A percentile compares a stretch with the other conserved stretches of the same genome.
These are phyloP conservation scores for Globia sparganii DNA, from an alignment of 2,888 invertebrate genomes.

Conservation along the genomic window DNA sequence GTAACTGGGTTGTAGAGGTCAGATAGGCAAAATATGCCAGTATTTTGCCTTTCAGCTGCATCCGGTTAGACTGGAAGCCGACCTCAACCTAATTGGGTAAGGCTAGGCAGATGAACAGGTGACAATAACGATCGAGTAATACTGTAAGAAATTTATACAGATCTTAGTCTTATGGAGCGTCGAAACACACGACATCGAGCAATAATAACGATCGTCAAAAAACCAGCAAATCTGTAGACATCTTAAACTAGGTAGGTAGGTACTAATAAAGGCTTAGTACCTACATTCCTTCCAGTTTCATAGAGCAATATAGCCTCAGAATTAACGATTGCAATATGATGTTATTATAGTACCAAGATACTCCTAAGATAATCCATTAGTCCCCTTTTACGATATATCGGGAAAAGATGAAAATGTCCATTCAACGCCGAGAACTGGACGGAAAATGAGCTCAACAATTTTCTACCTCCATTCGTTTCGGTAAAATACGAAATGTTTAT, in stretches of 20 bases:
- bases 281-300: background rate
- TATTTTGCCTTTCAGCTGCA: too few relatives aligned
- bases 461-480: background rate
- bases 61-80: background rate
- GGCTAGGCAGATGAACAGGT: background rate
- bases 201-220: background rate
- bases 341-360: constrained; percentile 15
- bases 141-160: background rate
- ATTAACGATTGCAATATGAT: constrained; percentile 45
- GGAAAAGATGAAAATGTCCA: constrained; percentile 32
- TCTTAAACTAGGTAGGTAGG: background rate
- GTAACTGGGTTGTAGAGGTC: background rate
- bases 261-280: background rate
- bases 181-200: too few relatives aligned
- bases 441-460: background rate
- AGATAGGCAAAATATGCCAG: too few relatives aligned
- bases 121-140: background rate
- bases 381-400: constrained; percentile 41
- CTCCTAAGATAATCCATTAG: constrained; percentile 49
- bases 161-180: background rate
- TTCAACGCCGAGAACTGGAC: background rate
- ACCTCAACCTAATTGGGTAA: background rate
- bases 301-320: constrained; percentile 13
- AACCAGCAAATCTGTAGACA: background rate
- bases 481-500: constrained; percentile 23